A percentile compares a stretch with the other conserved stretches of the same genome.
Evolutionary conservation across 2,113 vertebrate genomes (phyloP).

Genomic region (Actenoides hombroni): DNA sequence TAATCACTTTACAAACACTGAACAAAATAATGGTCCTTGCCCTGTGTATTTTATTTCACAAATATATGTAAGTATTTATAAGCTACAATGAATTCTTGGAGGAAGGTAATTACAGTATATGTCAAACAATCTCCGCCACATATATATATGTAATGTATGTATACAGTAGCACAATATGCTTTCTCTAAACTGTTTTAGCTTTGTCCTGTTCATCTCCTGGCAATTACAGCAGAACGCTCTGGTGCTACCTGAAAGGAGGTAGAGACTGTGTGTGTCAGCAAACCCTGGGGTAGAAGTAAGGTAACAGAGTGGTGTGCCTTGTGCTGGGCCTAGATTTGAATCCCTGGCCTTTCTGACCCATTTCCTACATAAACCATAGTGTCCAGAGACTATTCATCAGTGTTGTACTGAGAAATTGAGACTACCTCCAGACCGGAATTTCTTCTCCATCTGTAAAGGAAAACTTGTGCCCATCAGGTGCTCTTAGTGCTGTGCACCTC

Average conservation of each 20-base stretch:
- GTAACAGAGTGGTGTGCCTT: fast-evolving
- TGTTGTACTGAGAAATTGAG: not conserved
- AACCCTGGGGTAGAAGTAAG: no score
- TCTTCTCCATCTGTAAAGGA: not conserved
- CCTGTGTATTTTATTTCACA: not conserved
- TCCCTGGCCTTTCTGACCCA: fast-evolving
- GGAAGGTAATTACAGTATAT: not conserved
- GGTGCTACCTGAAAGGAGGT: not conserved
- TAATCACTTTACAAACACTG: not conserved
- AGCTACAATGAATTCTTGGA: not conserved
- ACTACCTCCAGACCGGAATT: not conserved
- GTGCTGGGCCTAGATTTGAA: not conserved
- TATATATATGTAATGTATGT: not conserved
- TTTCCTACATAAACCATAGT: not conserved
- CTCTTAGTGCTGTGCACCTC: not conserved
- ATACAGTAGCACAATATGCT: not conserved
- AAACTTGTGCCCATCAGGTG: not conserved
- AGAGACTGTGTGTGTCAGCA: not conserved
- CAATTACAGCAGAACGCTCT: not conserved
- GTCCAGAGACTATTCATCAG: fast-evolving
- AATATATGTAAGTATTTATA: not conserved
- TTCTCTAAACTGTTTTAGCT: not conserved
- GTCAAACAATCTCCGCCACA: not conserved
- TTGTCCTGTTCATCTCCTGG: not conserved
- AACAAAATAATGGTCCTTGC: not conserved